Base-by-base conservation (phyloP, 1,140 invertebrate genomes). In the Streblospio benedicti region DNA sequence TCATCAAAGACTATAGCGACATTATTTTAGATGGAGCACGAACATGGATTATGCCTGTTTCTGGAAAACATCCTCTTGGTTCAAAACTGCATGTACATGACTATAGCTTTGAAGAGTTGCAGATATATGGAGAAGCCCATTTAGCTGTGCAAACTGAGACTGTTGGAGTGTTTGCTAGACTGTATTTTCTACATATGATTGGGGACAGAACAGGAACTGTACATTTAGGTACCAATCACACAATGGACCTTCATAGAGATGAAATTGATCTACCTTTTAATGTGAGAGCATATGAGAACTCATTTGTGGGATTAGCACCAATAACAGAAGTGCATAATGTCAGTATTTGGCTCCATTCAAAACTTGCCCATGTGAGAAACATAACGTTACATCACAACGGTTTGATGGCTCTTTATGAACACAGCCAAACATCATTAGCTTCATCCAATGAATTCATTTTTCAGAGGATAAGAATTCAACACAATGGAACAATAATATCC, bases 231-330 rank as follows among this genome's bases (percentile, higher is more conserved):
- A 50, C 65, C 32, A 66, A 65, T 31, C 70, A 71, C 45, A 58
- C 64, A 9, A 64, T 71, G 64, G 67, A 71, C 41, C 55, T 71
- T 4, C 44, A 66, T 4, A 61, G 70, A 62, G 45, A 54, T 4
- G 68, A 70, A 52, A 71, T 71, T 50, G 70, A 71, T 55, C 60
- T 71, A 1, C 70, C 70, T 14, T 71, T 71, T 52, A 71, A 56
- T 59, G 65, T 64, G 2, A 44, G 69, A 44, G 70, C 67, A 12
- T 71, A 71, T 51, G n/a, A 51, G 35, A 67, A 66, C 1, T 66
- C 57, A 16, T 71, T 65, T 45, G 44, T 70, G 6, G 70, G 68
- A 18, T 61, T 71, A 2, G 70, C 65, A 9, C 66, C 68, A 4
- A 41, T 65, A 4, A 69, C 70, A 20, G 65, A 69, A 53, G 55